A percentile compares a stretch with the other conserved stretches of the same genome.
phyloP scores from a whole-genome alignment of 2,797 vertebrate genomes.

The Phataginus tricuspis region DNA sequence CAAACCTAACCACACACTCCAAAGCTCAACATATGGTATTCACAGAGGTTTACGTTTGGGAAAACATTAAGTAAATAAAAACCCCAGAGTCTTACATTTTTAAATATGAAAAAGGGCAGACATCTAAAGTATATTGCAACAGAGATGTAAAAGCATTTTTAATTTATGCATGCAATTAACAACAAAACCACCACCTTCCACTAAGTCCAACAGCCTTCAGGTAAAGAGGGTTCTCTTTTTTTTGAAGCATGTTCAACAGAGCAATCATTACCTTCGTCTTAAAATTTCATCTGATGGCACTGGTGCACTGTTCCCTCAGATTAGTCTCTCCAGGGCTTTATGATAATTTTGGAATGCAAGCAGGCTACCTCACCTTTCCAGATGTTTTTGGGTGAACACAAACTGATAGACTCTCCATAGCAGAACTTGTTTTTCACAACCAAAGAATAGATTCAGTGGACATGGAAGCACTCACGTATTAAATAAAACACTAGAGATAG shows the following conservation, averaged over 20 bases:
- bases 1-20: too few relatives aligned
- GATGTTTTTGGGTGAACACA: not conserved
- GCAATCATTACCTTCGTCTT: not conserved
- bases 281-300: not conserved
- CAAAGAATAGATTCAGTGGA: not conserved
- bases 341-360: not conserved
- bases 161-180: not conserved
- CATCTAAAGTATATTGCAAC: not conserved
- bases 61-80: not conserved
- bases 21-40: not conserved
- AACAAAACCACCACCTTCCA: not conserved
- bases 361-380: not conserved
- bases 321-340: not conserved
- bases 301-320: not conserved
- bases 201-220: not conserved
- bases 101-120: not conserved
- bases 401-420: not conserved
- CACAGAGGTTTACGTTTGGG: not conserved
- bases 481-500: not conserved
- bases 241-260: not conserved
- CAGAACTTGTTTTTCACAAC: not conserved
- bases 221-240: not conserved
- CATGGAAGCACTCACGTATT: not conserved
- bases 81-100: not conserved
- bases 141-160: not conserved